Evolutionary conservation across 2,888 invertebrate species (phyloP).

Genomic region (Abrostola triplasia): DNA sequence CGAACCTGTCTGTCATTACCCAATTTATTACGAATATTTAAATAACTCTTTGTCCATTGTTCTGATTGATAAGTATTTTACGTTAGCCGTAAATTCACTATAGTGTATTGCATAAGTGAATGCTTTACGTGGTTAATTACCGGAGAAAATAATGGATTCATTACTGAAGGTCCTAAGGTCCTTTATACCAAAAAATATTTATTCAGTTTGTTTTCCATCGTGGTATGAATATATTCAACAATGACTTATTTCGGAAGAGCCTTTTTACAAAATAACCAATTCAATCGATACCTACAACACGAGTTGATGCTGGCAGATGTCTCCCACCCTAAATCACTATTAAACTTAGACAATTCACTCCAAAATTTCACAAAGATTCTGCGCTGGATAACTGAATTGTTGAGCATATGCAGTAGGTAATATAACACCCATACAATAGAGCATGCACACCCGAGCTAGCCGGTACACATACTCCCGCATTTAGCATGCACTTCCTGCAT

Average conservation of each 20-base stretch:
- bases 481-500: constrained; percentile 52
- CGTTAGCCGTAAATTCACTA: neutral
- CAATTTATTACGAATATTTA: neutral
- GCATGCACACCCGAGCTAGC: neutral
- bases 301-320: no score
- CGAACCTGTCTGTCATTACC: neutral
- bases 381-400: neutral
- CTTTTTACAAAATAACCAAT: neutral
- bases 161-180: no score
- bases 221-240: no score
- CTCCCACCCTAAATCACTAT: no score
- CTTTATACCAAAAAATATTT: no score
- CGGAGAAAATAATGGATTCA: no score
- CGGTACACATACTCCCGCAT: constrained; percentile 22
- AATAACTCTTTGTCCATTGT: neutral
- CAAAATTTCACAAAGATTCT: no score
- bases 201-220: no score
- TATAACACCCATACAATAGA: constrained; percentile 2
- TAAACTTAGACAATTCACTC: no score
- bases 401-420: neutral
- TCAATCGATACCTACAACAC: no score
- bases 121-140: neutral
- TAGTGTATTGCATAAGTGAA: neutral
- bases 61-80: neutral
- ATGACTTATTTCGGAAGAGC: neutral